Percentiles rank a stretch among this genome's conserved stretches.
Evolutionary conservation across 2,113 vertebrate species (phyloP).

Genomic region (Cottus gobio): DNA sequence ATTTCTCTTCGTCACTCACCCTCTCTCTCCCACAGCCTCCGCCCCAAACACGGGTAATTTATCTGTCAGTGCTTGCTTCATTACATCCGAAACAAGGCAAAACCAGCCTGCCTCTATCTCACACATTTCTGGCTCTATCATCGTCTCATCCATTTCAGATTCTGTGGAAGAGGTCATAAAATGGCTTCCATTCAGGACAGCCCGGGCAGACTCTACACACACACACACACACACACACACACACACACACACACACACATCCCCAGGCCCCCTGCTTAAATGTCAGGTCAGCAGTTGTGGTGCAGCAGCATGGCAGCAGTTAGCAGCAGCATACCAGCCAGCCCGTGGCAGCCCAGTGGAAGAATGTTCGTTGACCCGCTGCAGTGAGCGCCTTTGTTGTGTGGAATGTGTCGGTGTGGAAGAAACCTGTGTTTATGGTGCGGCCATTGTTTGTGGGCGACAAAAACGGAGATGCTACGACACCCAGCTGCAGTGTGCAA

Average conservation of each 20-base stretch:
- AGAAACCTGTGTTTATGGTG: conserved; percentile 48
- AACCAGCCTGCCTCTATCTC: conserved; percentile 7
- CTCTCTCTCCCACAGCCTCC: conserved; percentile 26
- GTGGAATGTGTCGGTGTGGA: conserved; percentile 74
- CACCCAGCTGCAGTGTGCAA: neutral
- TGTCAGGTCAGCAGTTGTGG: conserved; percentile 70
- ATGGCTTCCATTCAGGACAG: conserved; percentile 34
- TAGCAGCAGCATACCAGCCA: conserved; percentile 43
- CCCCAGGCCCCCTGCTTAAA: conserved; percentile 44
- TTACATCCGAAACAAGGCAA: conserved; percentile 46
- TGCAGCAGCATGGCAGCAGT: conserved; percentile 22
- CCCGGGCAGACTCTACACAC: conserved; percentile 22
- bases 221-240: neutral
- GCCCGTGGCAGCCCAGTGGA: conserved; percentile 29
- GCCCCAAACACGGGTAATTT: conserved; percentile 21
- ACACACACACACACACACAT: neutral
- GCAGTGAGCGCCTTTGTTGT: conserved; percentile 68
- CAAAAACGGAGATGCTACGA: conserved; percentile 32
- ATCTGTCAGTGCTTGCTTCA: conserved; percentile 22
- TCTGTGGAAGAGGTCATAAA: conserved; percentile 37
- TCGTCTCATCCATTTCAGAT: conserved; percentile 27
- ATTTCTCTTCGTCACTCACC: conserved; percentile 5
- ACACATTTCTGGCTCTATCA: conserved; percentile 24
- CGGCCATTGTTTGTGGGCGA: conserved; percentile 36
- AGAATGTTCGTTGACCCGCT: conserved; percentile 47